These are phyloP conservation scores for Colossoma macropomum DNA, from an alignment of 2,113 vertebrate genomes.

Conservation along the genomic window DNA sequence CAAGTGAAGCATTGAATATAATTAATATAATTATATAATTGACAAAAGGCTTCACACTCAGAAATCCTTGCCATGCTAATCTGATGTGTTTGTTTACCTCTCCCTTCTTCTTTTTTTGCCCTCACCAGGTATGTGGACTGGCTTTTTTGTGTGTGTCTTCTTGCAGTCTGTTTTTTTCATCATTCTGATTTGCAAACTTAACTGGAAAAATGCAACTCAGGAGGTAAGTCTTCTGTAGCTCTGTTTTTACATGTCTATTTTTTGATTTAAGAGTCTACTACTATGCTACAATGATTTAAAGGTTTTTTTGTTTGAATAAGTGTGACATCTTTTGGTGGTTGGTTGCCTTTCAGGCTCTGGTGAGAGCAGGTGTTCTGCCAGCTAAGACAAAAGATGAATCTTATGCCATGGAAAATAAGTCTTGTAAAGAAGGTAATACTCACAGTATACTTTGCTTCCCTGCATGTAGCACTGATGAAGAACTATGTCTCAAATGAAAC, in stretches of 20 bases:
- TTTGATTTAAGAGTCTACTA: not conserved
- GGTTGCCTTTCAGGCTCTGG: conserved; percentile 40
- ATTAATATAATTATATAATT: no score
- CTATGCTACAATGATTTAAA: not conserved
- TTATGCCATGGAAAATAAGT: conserved; percentile 41
- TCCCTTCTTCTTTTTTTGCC: conserved; percentile 15
- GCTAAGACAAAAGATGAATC: conserved; percentile 28
- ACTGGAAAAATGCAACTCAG: conserved; percentile 83
- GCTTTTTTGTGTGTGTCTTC: conserved; percentile 77
- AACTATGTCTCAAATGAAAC: not conserved
- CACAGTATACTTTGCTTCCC: not conserved
- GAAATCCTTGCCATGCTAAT: not conserved
- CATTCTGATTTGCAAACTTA: conserved; percentile 76
- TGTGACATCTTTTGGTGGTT: not conserved
- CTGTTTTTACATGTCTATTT: not conserved
- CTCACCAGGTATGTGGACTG: conserved; percentile 84
- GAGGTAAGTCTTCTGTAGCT: conserved; percentile 72
- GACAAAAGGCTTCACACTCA: not conserved
- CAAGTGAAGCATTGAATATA: no score
- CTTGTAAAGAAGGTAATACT: conserved; percentile 32
- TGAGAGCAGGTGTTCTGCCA: conserved; percentile 45
- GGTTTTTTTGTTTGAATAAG: not conserved
- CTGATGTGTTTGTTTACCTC: not conserved
- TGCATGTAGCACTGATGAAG: not conserved
- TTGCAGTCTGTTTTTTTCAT: conserved; percentile 78